Conservation (phyloP, 35 echinoderm and acorn worm species). For the Amphiura filiformis region DNA sequence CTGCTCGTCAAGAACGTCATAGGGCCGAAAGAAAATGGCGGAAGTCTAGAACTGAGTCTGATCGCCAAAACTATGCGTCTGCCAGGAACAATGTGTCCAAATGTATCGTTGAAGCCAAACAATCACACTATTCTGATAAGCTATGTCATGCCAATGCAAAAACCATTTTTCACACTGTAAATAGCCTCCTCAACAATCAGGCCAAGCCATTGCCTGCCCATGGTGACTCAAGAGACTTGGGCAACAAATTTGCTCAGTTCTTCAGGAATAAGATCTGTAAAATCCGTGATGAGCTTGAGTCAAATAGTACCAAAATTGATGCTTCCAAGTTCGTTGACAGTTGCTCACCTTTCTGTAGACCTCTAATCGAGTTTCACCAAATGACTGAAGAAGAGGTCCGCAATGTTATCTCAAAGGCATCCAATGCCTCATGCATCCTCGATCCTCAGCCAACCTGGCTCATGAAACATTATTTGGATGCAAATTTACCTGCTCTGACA, state of each 20-base stretch:
- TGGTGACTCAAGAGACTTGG: background rate
- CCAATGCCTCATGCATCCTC: background rate
- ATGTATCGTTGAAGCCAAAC: slow-evolving; percentile 16
- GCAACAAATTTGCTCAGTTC: slow-evolving; percentile 26
- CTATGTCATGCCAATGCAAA: slow-evolving; percentile 1
- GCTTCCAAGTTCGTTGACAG: background rate
- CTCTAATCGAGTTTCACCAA: background rate
- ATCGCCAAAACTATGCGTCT: background rate
- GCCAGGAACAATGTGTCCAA: slow-evolving; percentile 16
- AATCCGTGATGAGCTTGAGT: background rate
- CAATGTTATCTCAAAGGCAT: slow-evolving; percentile 14
- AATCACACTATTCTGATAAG: background rate
- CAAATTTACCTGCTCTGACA: slow-evolving; percentile 13
- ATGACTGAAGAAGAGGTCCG: slow-evolving; percentile 26
- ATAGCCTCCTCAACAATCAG: slow-evolving; percentile 3
- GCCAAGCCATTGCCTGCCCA: slow-evolving; percentile 6
- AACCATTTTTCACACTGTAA: background rate
- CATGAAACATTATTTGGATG: slow-evolving; percentile 1
- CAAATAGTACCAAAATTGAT: background rate
- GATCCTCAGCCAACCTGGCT: slow-evolving; percentile 33
- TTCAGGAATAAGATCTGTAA: slow-evolving; percentile 14
- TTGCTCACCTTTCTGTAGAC: background rate
- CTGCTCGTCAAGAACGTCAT: background rate
- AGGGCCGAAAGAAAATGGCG: slow-evolving; percentile 23
- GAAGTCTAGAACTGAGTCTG: background rate